phyloP scores from a whole-genome alignment of 2,888 invertebrate genomes.

The Brenthis ino region DNA sequence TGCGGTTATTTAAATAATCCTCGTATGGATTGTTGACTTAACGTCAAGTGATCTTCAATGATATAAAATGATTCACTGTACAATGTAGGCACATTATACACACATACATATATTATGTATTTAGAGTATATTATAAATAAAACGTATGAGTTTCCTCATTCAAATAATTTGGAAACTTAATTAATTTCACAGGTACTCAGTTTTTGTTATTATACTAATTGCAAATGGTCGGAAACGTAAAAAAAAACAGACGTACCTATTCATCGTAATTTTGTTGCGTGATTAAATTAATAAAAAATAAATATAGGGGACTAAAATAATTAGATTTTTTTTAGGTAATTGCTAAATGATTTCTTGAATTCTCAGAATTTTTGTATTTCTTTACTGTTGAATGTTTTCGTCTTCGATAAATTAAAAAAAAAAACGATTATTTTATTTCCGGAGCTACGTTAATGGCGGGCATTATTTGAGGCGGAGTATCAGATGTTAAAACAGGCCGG shows the following conservation, averaged over 20 bases:
- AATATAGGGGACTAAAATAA: neutral
- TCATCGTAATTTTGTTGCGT: neutral
- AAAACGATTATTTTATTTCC: constrained; percentile 53
- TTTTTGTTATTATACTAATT: neutral
- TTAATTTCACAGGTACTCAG: neutral
- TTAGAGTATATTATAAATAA: too few relatives aligned
- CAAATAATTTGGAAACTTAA: too few relatives aligned
- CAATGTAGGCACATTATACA: neutral
- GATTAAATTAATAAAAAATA: constrained; percentile 1
- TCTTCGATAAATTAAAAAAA: constrained; percentile 27
- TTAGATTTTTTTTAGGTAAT: neutral
- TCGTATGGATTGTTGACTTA: constrained; percentile 12
- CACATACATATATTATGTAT: too few relatives aligned
- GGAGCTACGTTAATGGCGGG: constrained; percentile 56
- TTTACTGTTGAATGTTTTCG: neutral
- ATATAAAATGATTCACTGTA: neutral
- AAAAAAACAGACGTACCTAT: neutral
- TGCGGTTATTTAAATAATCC: constrained; percentile 22
- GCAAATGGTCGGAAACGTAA: neutral
- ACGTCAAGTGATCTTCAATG: constrained; percentile 10
- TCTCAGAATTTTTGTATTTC: constrained; percentile 7
- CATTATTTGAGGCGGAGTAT: constrained; percentile 59
- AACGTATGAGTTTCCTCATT: too few relatives aligned
- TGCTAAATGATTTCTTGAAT: neutral
- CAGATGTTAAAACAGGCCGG: constrained; percentile 52